Percentiles rank a stretch among this genome's conserved stretches.
These are phyloP conservation scores for Yponomeuta evonymella DNA, from an alignment of 2,888 invertebrate genomes.

Conservation along the genomic window DNA sequence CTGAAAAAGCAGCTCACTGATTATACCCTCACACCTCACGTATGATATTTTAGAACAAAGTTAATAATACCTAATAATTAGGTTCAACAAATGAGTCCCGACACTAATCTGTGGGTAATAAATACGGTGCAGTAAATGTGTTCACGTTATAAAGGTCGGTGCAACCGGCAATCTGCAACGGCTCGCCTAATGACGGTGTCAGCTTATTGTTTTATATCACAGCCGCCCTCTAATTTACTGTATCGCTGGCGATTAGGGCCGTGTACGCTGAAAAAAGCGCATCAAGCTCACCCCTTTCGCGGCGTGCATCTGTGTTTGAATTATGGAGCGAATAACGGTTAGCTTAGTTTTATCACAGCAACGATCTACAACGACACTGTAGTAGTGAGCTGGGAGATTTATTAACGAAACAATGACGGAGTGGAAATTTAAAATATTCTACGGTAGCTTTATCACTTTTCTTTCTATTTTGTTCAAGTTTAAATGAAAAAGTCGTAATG, in stretches of 20 bases:
- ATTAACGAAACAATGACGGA: neutral
- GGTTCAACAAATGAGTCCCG: slow-evolving; percentile 10
- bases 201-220: slow-evolving; percentile 72
- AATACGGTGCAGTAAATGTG: slow-evolving; percentile 53
- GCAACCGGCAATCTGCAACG: slow-evolving; percentile 45
- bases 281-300: slow-evolving; percentile 59
- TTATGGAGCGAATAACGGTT: slow-evolving; percentile 25
- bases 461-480: slow-evolving; percentile 37
- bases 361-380: too few species aligned
- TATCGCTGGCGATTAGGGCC: slow-evolving; percentile 63
- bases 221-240: slow-evolving; percentile 67
- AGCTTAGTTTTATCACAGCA: neutral
- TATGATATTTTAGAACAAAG: slow-evolving; percentile 15
- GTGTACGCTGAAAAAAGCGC: slow-evolving; percentile 48
- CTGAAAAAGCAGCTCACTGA: neutral
- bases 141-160: slow-evolving; percentile 57
- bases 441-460: slow-evolving; percentile 6
- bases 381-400: too few species aligned
- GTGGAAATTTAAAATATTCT: neutral
- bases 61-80: slow-evolving; percentile 15
- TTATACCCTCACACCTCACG: slow-evolving; percentile 14
- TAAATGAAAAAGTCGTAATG: slow-evolving; percentile 66
- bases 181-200: slow-evolving; percentile 55
- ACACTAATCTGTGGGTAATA: slow-evolving; percentile 39
- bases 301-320: slow-evolving; percentile 54